Evolutionary conservation across 1,140 invertebrate genomes (phyloP).

Genomic region (Pseudomyrmex dendroicus): DNA sequence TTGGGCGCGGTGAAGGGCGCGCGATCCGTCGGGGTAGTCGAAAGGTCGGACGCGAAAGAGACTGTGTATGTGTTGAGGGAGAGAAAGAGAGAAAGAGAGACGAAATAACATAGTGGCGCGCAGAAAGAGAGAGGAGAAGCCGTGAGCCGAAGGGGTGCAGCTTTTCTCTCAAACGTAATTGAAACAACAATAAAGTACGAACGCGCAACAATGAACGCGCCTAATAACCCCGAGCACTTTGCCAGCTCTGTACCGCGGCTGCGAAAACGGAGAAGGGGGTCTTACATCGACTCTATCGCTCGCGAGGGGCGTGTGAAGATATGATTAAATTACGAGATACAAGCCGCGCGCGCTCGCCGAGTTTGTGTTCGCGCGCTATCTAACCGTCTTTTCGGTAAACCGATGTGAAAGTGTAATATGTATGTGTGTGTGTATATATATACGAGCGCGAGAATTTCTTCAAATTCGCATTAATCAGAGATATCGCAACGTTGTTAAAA

Average conservation of each 20-base stretch:
- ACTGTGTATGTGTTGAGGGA: constrained; percentile 12
- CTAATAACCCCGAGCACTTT: constrained; percentile 76
- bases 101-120: constrained; percentile 13
- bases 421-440: too few species aligned
- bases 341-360: constrained; percentile 8
- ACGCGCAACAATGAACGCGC: constrained; percentile 73
- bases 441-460: too few species aligned
- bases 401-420: neutral
- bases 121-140: constrained; percentile 47
- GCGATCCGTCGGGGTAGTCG: constrained; percentile 39
- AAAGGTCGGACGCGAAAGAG: constrained; percentile 13
- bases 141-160: constrained; percentile 61
- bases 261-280: constrained; percentile 44
- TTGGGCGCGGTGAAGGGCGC: constrained; percentile 48
- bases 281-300: constrained; percentile 61
- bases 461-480: too few species aligned
- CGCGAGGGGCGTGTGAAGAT: constrained; percentile 54
- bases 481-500: too few species aligned
- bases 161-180: constrained; percentile 73
- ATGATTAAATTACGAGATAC: constrained; percentile 66
- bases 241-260: constrained; percentile 51
- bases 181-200: constrained; percentile 82
- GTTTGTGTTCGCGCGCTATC: neutral
- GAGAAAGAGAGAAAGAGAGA: neutral
- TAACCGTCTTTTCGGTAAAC: neutral